Evolutionary conservation across 2,113 vertebrate species (phyloP).

Genomic region (Holacanthus passer): DNA sequence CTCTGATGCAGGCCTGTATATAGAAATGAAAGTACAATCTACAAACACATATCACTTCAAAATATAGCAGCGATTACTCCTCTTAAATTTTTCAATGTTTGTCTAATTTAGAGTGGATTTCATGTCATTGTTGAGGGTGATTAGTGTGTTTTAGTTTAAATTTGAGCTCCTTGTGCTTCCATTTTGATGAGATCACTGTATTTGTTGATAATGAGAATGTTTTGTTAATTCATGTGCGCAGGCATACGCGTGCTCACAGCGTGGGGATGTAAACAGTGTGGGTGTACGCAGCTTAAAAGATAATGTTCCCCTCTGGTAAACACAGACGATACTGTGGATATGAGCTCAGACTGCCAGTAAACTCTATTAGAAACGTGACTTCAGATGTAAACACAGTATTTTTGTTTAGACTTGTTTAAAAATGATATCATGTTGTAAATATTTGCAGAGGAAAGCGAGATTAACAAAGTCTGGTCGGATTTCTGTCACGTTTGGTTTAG

Average conservation of each 20-base stretch:
- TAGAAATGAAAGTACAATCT: background rate
- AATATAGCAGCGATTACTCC: background rate
- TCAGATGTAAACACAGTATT: conserved; percentile 21
- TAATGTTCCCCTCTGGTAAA: background rate
- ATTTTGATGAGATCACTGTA: background rate
- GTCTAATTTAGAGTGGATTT: background rate
- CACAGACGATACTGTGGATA: background rate
- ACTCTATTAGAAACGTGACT: background rate
- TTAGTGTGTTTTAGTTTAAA: background rate
- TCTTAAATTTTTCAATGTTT: too few relatives aligned
- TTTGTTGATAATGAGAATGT: background rate
- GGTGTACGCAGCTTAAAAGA: background rate
- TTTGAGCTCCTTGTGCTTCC: background rate
- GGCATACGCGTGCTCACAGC: background rate
- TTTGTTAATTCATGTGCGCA: background rate
- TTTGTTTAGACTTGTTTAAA: conserved; percentile 23
- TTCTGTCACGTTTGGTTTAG: background rate
- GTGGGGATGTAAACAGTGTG: conserved; percentile 20
- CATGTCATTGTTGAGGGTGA: background rate
- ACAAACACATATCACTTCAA: too few relatives aligned
- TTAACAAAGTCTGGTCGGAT: background rate
- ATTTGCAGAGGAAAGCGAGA: conserved; percentile 8
- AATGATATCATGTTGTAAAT: conserved; percentile 22
- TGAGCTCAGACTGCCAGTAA: conserved; percentile 29
- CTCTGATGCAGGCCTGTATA: background rate